These are phyloP conservation scores for Pseudopleuronectes americanus DNA, from an alignment of 2,797 vertebrate genomes.

Conservation along the genomic window DNA sequence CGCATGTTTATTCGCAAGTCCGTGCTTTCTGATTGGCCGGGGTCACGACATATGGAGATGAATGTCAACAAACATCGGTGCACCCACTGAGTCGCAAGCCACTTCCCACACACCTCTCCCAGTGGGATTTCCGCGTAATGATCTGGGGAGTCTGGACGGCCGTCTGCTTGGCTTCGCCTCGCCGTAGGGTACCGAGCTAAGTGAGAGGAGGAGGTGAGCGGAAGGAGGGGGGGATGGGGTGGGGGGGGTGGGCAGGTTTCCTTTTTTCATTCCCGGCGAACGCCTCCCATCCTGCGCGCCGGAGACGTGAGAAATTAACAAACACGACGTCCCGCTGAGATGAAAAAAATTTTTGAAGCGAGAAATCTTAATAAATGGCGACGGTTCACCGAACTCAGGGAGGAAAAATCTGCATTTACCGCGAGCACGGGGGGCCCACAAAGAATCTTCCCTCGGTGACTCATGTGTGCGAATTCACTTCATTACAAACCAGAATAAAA, in stretches of 20 bases:
- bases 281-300: constrained; percentile 53
- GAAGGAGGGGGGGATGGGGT: constrained; percentile 8
- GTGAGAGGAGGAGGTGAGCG: constrained; percentile 50
- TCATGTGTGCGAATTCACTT: constrained; percentile 38
- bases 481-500: constrained; percentile 35
- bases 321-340: constrained; percentile 57
- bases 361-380: constrained; percentile 56
- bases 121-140: constrained; percentile 78
- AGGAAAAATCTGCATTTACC: constrained; percentile 38
- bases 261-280: constrained; percentile 54
- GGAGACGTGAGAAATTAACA: constrained; percentile 74
- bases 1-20: constrained; percentile 1
- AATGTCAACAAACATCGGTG: constrained; percentile 61
- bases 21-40: constrained; percentile 41
- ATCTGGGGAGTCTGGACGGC: constrained; percentile 77
- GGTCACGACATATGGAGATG: constrained; percentile 73
- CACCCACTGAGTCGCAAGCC: constrained; percentile 62
- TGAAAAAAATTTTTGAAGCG: constrained; percentile 47
- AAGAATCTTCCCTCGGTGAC: constrained; percentile 19
- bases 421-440: constrained; percentile 22
- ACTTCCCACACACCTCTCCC: constrained; percentile 71
- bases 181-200: constrained; percentile 64
- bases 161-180: constrained; percentile 65
- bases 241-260: constrained; percentile 29
- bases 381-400: constrained; percentile 32